These are phyloP conservation scores for Oeneis ivallda DNA, from an alignment of 2,888 invertebrate species.

Conservation along the genomic window DNA sequence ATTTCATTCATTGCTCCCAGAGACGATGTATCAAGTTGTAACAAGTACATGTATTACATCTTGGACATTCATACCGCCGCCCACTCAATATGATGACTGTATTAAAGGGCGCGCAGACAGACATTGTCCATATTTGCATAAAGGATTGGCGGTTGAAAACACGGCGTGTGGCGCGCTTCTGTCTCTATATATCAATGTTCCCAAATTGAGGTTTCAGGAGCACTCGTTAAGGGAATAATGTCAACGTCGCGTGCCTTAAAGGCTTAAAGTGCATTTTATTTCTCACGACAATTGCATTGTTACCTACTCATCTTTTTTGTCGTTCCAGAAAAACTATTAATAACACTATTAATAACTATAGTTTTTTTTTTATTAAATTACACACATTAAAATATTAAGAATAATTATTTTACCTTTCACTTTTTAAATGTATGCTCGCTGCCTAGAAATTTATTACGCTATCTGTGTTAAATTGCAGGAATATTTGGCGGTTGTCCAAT, in stretches of 20 bases:
- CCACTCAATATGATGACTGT: conserved; percentile 56
- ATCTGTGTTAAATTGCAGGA: no score
- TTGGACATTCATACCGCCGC: conserved; percentile 37
- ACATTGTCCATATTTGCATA: conserved; percentile 69
- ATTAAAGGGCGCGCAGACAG: conserved; percentile 52
- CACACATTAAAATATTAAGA: no score
- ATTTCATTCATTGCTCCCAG: conserved; percentile 13
- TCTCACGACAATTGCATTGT: neutral
- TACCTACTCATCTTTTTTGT: no score
- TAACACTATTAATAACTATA: no score
- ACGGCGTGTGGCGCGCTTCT: conserved; percentile 61
- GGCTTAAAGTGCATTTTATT: conserved; percentile 30
- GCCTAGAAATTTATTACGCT: no score
- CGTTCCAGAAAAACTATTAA: no score
- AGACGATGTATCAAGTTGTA: conserved; percentile 13
- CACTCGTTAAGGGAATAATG: conserved; percentile 56
- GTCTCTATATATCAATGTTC: conserved; percentile 52
- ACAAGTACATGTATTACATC: conserved; percentile 17
- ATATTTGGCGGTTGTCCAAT: no score
- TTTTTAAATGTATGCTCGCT: no score
- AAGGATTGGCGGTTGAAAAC: conserved; percentile 59
- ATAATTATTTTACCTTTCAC: no score
- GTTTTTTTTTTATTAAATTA: no score
- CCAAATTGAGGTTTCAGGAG: conserved; percentile 67
- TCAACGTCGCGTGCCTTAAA: conserved; percentile 45